A percentile compares a stretch with the other conserved stretches of the same genome.
phyloP scores from a whole-genome alignment of 2,888 invertebrate species.

The Pegoplata infirma region DNA sequence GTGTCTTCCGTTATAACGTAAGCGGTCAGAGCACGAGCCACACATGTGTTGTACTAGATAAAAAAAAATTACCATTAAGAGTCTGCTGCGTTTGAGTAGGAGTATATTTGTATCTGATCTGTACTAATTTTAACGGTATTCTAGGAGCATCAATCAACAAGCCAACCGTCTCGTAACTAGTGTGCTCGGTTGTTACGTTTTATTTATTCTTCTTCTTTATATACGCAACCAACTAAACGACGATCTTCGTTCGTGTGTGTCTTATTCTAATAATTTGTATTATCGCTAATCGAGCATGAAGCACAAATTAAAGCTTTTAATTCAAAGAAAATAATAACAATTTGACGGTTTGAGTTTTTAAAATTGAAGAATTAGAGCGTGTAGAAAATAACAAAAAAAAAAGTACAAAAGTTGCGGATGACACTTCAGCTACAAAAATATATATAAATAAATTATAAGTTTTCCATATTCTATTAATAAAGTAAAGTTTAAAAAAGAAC shows the following conservation, averaged over 20 bases:
- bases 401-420: neutral
- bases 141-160: slow-evolving; percentile 34
- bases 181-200: slow-evolving; percentile 30
- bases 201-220: no score
- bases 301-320: slow-evolving; percentile 33
- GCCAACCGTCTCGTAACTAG: slow-evolving; percentile 10
- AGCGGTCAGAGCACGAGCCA: slow-evolving; percentile 17
- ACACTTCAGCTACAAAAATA: neutral
- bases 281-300: slow-evolving; percentile 46
- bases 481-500: no score
- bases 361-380: neutral
- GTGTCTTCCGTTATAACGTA: slow-evolving; percentile 31
- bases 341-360: neutral
- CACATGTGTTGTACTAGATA: slow-evolving; percentile 19
- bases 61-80: slow-evolving; percentile 5
- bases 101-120: slow-evolving; percentile 39
- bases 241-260: slow-evolving; percentile 39
- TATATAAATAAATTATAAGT: neutral
- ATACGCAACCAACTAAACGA: slow-evolving; percentile 33
- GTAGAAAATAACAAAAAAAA: slow-evolving; percentile 5
- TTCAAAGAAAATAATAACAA: slow-evolving; percentile 17
- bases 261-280: slow-evolving; percentile 31
- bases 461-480: neutral
- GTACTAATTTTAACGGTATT: slow-evolving; percentile 25
- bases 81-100: slow-evolving; percentile 18